Evolutionary conservation across 35 echinoderm and acorn worm genomes (phyloP).

Genomic region (Apostichopus californicus): DNA sequence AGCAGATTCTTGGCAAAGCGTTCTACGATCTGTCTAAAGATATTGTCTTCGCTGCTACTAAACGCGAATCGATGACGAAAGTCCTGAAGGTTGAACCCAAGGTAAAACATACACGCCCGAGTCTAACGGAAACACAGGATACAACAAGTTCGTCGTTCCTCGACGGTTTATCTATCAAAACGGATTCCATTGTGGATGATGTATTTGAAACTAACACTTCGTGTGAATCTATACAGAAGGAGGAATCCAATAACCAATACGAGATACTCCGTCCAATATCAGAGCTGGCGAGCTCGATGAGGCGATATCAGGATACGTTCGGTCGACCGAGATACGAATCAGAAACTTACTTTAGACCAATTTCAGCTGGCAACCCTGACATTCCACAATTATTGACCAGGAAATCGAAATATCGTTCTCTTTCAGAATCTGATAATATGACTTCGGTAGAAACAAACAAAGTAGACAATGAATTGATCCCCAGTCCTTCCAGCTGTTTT

Average conservation of each 20-base stretch:
- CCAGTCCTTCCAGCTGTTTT: constrained; percentile 32
- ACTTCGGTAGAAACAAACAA: not conserved
- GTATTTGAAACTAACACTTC: constrained; percentile 42
- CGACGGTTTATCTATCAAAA: constrained; percentile 42
- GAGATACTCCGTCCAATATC: constrained; percentile 8
- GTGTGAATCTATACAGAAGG: not conserved
- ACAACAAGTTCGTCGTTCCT: constrained; percentile 33
- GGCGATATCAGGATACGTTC: not conserved
- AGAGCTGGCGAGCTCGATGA: not conserved
- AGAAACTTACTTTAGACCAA: constrained; percentile 31
- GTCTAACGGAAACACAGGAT: not conserved
- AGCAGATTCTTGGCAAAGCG: constrained; percentile 54
- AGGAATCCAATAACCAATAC: not conserved
- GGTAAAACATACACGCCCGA: not conserved
- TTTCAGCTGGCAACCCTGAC: not conserved
- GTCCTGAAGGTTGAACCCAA: not conserved
- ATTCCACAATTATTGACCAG: not conserved
- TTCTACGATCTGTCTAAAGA: constrained; percentile 84
- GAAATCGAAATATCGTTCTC: not conserved
- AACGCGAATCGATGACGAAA: not conserved
- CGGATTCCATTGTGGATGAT: constrained; percentile 50
- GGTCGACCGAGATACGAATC: constrained; percentile 16
- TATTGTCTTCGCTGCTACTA: constrained; percentile 20
- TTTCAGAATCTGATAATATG: not conserved
- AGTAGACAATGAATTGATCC: not conserved